Evolutionary conservation across 2,888 invertebrate species (phyloP), one percentile per base, ranked within the genome.

Genomic region (Agrilus cyanescens): DNA sequence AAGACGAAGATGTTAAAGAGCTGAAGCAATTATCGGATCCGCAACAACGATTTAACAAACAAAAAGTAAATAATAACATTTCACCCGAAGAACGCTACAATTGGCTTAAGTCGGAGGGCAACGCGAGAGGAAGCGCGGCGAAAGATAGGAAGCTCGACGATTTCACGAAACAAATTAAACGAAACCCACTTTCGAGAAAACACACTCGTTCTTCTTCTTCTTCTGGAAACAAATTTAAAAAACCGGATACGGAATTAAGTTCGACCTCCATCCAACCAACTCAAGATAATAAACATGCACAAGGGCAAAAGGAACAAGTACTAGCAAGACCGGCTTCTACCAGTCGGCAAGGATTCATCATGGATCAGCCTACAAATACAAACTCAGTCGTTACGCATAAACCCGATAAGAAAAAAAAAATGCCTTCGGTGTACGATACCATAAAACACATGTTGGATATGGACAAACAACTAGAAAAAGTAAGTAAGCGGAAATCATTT

Each of bases 1-100:
- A 79, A 51, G 81, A 82, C 52, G 77, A 80, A 60, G 78, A 80
- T 45, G 80, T 78, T 1, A 67, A 72, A 44, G 78, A 80, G 55
- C 59, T 81, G 40, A 80, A 80, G 58, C 75, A 76, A 38, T 59
- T 81, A 46, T 74, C 76, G 1, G 71, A 74, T 52, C 70, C 72
- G 29, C 54, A 56, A 38, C 46, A 48, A 35, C 43, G 34, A 40
- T 35, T 25, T 25, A 25, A 10, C 10, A 25, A 25, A 25, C 25
- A 25, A 25, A 25, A 25, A 25, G 25, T 25, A 2, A 16, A 15
- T 8, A n/a, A 4, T 12, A 32, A n/a, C n/a, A 40, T 12, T 12
- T 20, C 33, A 20, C 35, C 30, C 30, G 40, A 25, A 25, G 25
- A 25, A 25, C 25, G 25, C 10, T 25, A 25, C 25, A 25, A 25